Conservation (phyloP, 2,797 vertebrate species). For the Danio choprae region DNA sequence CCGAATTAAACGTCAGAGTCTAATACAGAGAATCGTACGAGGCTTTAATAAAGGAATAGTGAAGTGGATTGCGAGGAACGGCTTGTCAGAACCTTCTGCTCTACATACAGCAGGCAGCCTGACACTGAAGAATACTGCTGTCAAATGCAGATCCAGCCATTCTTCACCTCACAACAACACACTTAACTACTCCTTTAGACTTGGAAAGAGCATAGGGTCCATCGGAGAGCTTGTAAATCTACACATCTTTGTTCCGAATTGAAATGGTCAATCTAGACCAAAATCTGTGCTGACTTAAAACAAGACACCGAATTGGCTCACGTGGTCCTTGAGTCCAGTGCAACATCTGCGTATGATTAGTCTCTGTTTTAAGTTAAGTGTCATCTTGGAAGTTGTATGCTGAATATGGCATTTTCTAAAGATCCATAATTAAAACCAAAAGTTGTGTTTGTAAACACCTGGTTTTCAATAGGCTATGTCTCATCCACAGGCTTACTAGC, state of each 20-base stretch:
- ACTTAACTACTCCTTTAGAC: slow-evolving; percentile 25
- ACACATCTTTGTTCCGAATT: slow-evolving; percentile 7
- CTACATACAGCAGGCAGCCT: slow-evolving; percentile 58
- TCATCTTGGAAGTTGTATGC: slow-evolving; percentile 66
- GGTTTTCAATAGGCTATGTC: slow-evolving; percentile 61
- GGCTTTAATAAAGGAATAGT: slow-evolving; percentile 1
- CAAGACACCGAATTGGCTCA: slow-evolving; percentile 8
- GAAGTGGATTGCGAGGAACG: slow-evolving; percentile 48
- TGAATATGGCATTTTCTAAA: slow-evolving; percentile 65
- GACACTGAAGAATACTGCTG: slow-evolving; percentile 66
- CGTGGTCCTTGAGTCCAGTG: slow-evolving; percentile 44
- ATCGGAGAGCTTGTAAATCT: neutral
- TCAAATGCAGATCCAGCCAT: slow-evolving; percentile 68
- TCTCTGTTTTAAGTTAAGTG: slow-evolving; percentile 63
- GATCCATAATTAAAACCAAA: slow-evolving; percentile 65
- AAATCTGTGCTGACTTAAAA: slow-evolving; percentile 10
- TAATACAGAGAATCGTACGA: slow-evolving; percentile 11
- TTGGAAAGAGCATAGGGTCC: slow-evolving; percentile 10
- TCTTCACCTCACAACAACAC: slow-evolving; percentile 30
- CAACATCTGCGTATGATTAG: slow-evolving; percentile 71
- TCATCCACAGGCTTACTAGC: neutral
- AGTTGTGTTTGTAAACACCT: slow-evolving; percentile 61
- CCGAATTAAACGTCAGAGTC: neutral
- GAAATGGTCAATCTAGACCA: slow-evolving; percentile 22
- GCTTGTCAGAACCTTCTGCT: slow-evolving; percentile 76